These are phyloP conservation scores for Phengaris alcon DNA, from an alignment of 2,888 invertebrate species.

Conservation along the genomic window DNA sequence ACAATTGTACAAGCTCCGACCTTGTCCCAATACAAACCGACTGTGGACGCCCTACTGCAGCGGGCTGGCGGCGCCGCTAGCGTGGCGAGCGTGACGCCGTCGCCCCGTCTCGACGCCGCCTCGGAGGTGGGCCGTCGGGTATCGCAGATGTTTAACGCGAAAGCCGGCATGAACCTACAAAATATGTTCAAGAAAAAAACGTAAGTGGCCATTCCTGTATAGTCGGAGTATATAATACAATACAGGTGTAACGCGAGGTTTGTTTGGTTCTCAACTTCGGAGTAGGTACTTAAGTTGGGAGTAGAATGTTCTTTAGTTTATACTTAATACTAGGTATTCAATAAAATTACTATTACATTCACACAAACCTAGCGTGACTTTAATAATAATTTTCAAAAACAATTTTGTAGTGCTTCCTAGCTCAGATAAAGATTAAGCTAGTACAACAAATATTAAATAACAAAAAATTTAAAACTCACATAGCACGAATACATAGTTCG, in stretches of 20 bases:
- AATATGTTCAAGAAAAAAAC: conserved; percentile 76
- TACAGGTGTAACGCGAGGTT: not conserved
- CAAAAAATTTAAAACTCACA: not conserved
- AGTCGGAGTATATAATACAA: not conserved
- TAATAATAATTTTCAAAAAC: not conserved
- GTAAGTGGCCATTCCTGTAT: conserved; percentile 45
- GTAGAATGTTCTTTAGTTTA: not conserved
- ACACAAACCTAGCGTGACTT: too few species aligned
- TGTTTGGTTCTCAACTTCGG: not conserved
- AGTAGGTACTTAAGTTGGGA: not conserved
- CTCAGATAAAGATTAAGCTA: not conserved
- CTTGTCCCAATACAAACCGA: conserved; percentile 59
- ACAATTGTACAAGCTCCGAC: conserved; percentile 61
- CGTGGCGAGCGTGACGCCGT: conserved; percentile 44
- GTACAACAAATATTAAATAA: not conserved
- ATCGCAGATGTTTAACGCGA: conserved; percentile 73
- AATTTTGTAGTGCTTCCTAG: not conserved
- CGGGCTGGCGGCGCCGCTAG: conserved; percentile 47
- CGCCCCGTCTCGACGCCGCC: conserved; percentile 59
- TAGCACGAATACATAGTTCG: not conserved
- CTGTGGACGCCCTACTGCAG: conserved; percentile 66
- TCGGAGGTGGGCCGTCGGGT: conserved; percentile 71
- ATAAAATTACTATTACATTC: too few species aligned
- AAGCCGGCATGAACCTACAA: conserved; percentile 69
- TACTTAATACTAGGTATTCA: too few species aligned